Conservation (phyloP, 1,140 invertebrate species). For the Elymnias hypermnestra region DNA sequence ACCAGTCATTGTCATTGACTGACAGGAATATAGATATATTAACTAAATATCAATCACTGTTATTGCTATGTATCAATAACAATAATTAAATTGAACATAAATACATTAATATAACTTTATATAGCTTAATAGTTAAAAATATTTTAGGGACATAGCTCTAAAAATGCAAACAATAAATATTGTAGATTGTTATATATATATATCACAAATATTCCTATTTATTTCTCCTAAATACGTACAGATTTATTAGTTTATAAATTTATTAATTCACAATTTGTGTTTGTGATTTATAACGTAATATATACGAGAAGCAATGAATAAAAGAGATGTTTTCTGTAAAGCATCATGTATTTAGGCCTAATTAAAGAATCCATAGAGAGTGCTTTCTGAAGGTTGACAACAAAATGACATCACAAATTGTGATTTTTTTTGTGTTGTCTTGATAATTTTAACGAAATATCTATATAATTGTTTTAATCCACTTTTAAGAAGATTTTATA, state of each 20-base stretch:
- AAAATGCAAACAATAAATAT: constrained; percentile 19
- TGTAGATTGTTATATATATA: constrained; percentile 15
- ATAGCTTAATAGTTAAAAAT: constrained; percentile 29
- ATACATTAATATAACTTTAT: constrained; percentile 28
- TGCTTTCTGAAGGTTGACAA: constrained; percentile 11
- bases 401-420: constrained; percentile 17
- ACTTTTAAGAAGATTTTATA: constrained; percentile 23
- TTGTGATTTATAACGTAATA: constrained; percentile 1
- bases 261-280: constrained; percentile 2
- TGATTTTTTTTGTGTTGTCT: constrained; percentile 24
- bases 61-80: too few relatives aligned
- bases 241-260: constrained; percentile 9
- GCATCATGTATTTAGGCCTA: constrained; percentile 17
- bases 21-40: constrained; percentile 3
- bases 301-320: constrained; percentile 6
- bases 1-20: background rate
- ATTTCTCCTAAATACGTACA: constrained; percentile 18
- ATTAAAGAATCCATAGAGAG: background rate
- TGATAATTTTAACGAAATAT: constrained; percentile 22
- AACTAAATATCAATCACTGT: background rate
- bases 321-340: constrained; percentile 12
- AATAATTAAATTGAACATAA: too few relatives aligned
- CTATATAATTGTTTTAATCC: constrained; percentile 24
- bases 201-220: constrained; percentile 21
- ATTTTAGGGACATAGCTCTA: constrained; percentile 20